Conservation (phyloP, 2,113 vertebrate genomes). For the Sula dactylatra region DNA sequence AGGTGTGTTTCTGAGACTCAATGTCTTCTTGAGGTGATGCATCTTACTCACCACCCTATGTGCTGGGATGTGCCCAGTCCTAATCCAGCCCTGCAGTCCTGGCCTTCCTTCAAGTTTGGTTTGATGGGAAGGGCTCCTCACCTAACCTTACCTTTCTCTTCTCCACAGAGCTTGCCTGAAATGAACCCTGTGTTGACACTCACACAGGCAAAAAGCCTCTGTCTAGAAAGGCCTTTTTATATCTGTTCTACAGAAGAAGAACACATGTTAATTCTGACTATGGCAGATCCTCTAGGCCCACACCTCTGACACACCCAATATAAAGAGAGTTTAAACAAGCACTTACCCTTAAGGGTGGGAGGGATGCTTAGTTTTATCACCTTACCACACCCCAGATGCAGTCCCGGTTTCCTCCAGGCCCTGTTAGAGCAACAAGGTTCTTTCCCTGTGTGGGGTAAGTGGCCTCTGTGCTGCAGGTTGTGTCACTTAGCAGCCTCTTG, state of each 20-base stretch:
- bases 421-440: neutral
- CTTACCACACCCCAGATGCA: neutral
- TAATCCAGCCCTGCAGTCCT: constrained; percentile 37
- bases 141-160: constrained; percentile 47
- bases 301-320: constrained; percentile 34
- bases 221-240: constrained; percentile 31
- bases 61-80: constrained; percentile 6
- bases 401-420: constrained; percentile 20
- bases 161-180: constrained; percentile 7
- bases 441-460: neutral
- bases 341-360: constrained; percentile 29
- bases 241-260: neutral
- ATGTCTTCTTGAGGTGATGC: neutral
- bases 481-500: neutral
- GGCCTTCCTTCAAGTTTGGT: constrained; percentile 36
- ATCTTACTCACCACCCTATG: neutral
- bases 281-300: neutral
- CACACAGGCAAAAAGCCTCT: neutral
- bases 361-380: constrained; percentile 26
- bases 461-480: neutral
- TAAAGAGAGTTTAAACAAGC: constrained; percentile 29
- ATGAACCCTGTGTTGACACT: constrained; percentile 44
- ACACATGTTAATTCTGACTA: constrained; percentile 27
- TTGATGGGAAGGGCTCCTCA: constrained; percentile 36
- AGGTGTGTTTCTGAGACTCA: neutral